Base-by-base conservation (phyloP, 2,113 vertebrate species). In the Lota lota region DNA sequence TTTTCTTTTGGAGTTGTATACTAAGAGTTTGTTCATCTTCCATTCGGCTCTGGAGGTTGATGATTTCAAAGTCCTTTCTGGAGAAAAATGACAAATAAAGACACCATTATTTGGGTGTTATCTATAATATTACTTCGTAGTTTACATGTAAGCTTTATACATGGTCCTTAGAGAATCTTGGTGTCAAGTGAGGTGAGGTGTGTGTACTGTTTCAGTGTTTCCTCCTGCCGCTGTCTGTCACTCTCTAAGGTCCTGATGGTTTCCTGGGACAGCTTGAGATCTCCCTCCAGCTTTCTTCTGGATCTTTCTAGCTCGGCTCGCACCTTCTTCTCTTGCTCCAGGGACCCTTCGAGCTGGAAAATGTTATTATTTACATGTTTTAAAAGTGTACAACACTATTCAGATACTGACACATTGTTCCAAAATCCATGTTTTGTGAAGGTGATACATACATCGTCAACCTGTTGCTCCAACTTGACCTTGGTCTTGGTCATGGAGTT, bases 251-350 rank as follows among this genome's bases (percentile, higher is more conserved):
- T 79, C 83, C 82, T 85, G 24, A 85, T 21, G 18, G 78, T 76
- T 19, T 85, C 78, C 40, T 82, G 83, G 0, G 63, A 18, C 1
- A 85, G 61, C 64, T 82, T 82, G 64, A 94, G 69, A 51, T 93
- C 92, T 62, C 91, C 91, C 6, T 93, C 92, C 56, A 93, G 83
- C 77, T 93, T 94, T 65, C 90, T 91, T 79, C 93, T 95, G 12
- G 76, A 73, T 82, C 94, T 85, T 6, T 95, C 93, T 72, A 95
- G 89, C 77, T 95, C 93, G 63, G 92, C 84, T 61, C 89, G 64
- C 24, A 93, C 71, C 70, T 94, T 95, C 76, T 92, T 95, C 76
- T 95, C 93, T 79, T 95, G 93, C 73, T 95, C 93, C 64, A 95
- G 66, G 54, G 88, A 92, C 56, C 74, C 78, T 20, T 83, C 80